phyloP scores from a whole-genome alignment of 2,797 vertebrate species.

The Takifugu rubripes region DNA sequence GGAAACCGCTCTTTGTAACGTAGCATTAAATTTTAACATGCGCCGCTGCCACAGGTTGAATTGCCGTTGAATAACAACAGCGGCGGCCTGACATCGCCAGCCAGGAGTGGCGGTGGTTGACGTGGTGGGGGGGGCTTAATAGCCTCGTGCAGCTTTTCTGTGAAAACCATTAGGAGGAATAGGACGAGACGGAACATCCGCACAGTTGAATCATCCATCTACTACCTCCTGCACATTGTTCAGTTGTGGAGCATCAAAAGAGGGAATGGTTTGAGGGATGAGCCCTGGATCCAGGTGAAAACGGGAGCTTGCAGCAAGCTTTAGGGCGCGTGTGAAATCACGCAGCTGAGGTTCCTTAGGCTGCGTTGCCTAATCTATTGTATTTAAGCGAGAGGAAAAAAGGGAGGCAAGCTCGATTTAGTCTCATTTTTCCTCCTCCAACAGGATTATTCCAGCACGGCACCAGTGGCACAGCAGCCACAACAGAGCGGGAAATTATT shows the following conservation, averaged over 20 bases:
- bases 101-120: slow-evolving; percentile 38
- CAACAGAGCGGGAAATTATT: slow-evolving; percentile 62
- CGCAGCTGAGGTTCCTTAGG: slow-evolving; percentile 64
- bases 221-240: slow-evolving; percentile 52
- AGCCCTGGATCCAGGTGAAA: slow-evolving; percentile 62
- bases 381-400: slow-evolving; percentile 32
- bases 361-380: slow-evolving; percentile 59
- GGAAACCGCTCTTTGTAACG: slow-evolving; percentile 21
- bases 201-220: slow-evolving; percentile 50
- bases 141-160: slow-evolving; percentile 37
- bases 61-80: slow-evolving; percentile 31
- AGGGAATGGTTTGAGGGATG: slow-evolving; percentile 16
- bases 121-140: slow-evolving; percentile 48
- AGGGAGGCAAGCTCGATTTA: slow-evolving; percentile 44
- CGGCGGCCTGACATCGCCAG: slow-evolving; percentile 18
- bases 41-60: slow-evolving; percentile 41
- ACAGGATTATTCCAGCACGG: slow-evolving; percentile 69
- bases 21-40: slow-evolving; percentile 32
- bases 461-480: slow-evolving; percentile 40
- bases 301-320: slow-evolving; percentile 58
- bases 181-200: slow-evolving; percentile 51
- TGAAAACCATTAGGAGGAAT: slow-evolving; percentile 53
- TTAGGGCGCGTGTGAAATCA: slow-evolving; percentile 51
- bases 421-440: slow-evolving; percentile 30
- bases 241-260: slow-evolving; percentile 37